Base-by-base conservation (phyloP, 2,797 vertebrate species). In the Gallinago solitaria region DNA sequence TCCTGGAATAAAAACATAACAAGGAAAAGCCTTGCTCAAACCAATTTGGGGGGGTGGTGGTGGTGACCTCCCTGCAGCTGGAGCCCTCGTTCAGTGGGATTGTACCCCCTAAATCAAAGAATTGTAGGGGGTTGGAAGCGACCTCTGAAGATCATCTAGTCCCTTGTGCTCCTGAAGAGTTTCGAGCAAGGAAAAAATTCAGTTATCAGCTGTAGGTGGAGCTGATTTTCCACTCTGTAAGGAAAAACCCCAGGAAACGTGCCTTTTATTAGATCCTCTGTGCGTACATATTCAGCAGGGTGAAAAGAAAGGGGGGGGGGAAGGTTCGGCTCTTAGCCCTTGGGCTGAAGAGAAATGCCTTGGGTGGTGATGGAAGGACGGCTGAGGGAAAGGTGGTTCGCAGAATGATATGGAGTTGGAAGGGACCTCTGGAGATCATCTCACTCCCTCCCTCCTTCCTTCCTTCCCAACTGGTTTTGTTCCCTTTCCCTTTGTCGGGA, bases 1-100 rank as follows among this genome's bases (percentile, higher is more conserved):
- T 86, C 98, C 99, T 99, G 98, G 23, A 81, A 95, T 76, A 97
- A 93, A 47, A 95, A 89, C 3, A 80, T 0, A 56, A 0, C 39
- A 20, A 82, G 64, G 6, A 94, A 74, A 94, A 70, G 19, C 17
- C 35, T 70, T 87, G 6, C 61, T 95, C 87, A 15, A 69, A 25
- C 25, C 45, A 47, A 11, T 47, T 47, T 47, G 20, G 20, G 43
- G 43, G 18, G 45, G 45, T 21, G 45, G 28, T 28, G 7, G 5
- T 28, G 7, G 5, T 9, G 41, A 13, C 23, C 35, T 16, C 19
- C 8, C 20, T 24, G 50, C 37, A 7, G 54, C 73, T 47, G 32
- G 50, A 53, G 32, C 30, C 20, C 18, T 78, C 0, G 0, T 19
- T 5, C 18, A 8, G 14, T 4, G 35, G 48, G 28, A 16, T 12